Conservation (phyloP, 2,888 invertebrate species). For the Pseudococcus jackbeardsleyi region DNA sequence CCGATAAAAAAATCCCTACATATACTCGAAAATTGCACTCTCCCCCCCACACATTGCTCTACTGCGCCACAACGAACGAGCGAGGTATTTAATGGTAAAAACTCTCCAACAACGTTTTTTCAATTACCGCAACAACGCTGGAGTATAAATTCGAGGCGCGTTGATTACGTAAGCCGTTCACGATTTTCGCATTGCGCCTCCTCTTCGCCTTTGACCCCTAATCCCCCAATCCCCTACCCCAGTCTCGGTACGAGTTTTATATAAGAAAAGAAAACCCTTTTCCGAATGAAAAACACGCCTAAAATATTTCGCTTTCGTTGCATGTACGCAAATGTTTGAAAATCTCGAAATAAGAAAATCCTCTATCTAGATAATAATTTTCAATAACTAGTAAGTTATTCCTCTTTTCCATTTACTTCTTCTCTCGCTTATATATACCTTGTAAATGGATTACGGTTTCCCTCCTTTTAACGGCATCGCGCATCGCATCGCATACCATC, state of each 20-base stretch:
- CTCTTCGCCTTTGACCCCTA: neutral
- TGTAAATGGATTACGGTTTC: neutral
- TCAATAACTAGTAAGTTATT: constrained; percentile 30
- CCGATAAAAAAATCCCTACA: neutral
- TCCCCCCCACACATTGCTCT: neutral
- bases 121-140: neutral
- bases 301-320: constrained; percentile 38
- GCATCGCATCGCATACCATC: neutral
- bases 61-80: neutral
- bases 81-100: constrained; percentile 8
- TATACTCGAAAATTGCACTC: too few relatives aligned
- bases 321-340: constrained; percentile 16
- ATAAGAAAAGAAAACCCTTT: neutral
- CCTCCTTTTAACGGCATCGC: neutral
- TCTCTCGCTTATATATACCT: neutral
- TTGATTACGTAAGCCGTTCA: constrained; percentile 39
- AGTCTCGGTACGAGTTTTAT: neutral
- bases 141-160: constrained; percentile 6
- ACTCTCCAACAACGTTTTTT: neutral
- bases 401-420: constrained; percentile 20
- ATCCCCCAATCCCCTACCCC: neutral
- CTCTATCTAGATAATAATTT: constrained; percentile 32
- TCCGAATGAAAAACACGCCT: constrained; percentile 31
- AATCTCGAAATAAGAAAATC: constrained; percentile 43
- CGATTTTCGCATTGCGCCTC: neutral